Conservation (phyloP, 2,113 vertebrate genomes). For the Stegostoma tigrinum region DNA sequence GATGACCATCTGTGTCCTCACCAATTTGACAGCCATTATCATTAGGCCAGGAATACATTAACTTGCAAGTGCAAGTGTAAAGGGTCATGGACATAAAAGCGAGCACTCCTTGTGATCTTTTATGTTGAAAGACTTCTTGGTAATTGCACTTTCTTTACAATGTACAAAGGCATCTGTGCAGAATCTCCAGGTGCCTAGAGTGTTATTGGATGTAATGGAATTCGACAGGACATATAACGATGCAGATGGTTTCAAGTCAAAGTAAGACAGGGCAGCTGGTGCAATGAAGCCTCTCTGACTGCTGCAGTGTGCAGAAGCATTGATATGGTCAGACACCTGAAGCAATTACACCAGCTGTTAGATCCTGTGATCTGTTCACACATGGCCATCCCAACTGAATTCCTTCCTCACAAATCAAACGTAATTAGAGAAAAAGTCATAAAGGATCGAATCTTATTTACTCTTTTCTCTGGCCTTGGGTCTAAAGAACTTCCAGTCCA, state of each 20-base stretch:
- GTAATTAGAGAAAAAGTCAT: not conserved
- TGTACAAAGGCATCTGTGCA: slow-evolving; percentile 44
- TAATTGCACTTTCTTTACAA: slow-evolving; percentile 45
- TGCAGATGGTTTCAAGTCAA: slow-evolving; percentile 10
- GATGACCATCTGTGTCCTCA: not conserved
- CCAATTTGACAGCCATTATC: slow-evolving; percentile 40
- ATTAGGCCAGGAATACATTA: slow-evolving; percentile 33
- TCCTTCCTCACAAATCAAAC: not conserved
- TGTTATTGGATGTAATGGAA: slow-evolving; percentile 41
- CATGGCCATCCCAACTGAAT: not conserved
- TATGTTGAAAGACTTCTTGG: slow-evolving; percentile 44
- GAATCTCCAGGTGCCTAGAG: slow-evolving; percentile 15
- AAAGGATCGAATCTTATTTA: not conserved
- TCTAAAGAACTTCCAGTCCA: not conserved
- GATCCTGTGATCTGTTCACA: not conserved
- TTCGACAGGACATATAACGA: slow-evolving; percentile 41
- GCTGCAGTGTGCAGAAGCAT: not conserved
- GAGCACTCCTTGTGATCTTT: slow-evolving; percentile 44
- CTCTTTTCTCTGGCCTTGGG: not conserved
- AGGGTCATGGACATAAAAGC: slow-evolving; percentile 40
- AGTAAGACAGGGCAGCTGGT: slow-evolving; percentile 2
- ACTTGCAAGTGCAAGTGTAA: slow-evolving; percentile 42
- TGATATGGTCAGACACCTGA: not conserved
- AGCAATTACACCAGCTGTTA: not conserved
- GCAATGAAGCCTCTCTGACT: not conserved